These are phyloP conservation scores for Ligdia adustata DNA, from an alignment of 2,888 invertebrate genomes.

Conservation along the genomic window DNA sequence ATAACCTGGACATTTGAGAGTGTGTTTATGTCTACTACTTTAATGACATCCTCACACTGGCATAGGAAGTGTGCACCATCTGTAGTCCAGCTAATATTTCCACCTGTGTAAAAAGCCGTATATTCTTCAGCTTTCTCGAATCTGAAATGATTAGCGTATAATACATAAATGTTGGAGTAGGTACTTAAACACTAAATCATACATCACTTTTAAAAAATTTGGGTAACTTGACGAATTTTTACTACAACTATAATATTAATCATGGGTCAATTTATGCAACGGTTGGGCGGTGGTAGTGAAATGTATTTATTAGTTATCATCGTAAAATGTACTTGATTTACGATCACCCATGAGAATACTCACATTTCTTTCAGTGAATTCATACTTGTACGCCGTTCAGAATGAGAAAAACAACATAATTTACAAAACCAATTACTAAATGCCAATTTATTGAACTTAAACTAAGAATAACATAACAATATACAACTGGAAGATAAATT, in stretches of 20 bases:
- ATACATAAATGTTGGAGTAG: too few relatives aligned
- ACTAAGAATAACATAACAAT: background rate
- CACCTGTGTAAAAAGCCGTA: slow-evolving; percentile 92
- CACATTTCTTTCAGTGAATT: slow-evolving; percentile 41
- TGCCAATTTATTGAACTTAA: background rate
- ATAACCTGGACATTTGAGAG: slow-evolving; percentile 83
- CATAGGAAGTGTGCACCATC: slow-evolving; percentile 90
- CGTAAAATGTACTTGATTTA: too few relatives aligned
- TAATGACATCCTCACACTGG: slow-evolving; percentile 88
- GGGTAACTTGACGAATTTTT: too few relatives aligned
- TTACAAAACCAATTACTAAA: background rate
- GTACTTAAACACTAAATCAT: too few relatives aligned
- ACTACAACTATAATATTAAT: too few relatives aligned
- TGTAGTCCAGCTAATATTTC: slow-evolving; percentile 89
- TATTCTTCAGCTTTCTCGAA: slow-evolving; percentile 89
- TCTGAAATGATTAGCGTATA: slow-evolving; percentile 81
- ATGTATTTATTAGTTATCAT: too few relatives aligned
- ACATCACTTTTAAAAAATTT: too few relatives aligned
- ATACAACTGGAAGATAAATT: background rate
- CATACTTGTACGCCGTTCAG: too few relatives aligned
- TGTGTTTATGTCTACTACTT: slow-evolving; percentile 87
- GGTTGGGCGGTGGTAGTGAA: too few relatives aligned
- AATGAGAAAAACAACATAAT: too few relatives aligned
- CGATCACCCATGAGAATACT: too few relatives aligned
- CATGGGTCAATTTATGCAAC: too few relatives aligned